Percentiles rank a stretch among this genome's conserved stretches.
phyloP scores from a whole-genome alignment of 53 echinoderm and acorn worm genomes.

The Holothuria leucospilota region DNA sequence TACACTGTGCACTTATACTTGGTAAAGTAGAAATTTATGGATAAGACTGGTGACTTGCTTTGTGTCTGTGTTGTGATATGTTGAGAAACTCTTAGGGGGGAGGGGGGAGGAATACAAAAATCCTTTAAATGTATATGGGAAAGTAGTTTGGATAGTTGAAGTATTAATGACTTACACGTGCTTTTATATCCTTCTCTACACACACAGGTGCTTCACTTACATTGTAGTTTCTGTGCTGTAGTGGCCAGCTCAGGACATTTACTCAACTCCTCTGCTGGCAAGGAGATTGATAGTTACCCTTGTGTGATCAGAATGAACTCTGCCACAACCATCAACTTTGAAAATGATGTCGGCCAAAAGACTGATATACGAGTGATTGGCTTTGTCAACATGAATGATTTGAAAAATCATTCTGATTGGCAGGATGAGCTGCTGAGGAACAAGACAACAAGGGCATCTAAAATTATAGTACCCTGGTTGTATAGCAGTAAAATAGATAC shows the following conservation, averaged over 20 bases:
- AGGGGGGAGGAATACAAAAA: too few species aligned
- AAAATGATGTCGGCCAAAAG: constrained; percentile 59
- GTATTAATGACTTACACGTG: background rate
- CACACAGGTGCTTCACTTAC: constrained; percentile 55
- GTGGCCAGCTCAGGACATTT: constrained; percentile 68
- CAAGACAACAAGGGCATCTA: constrained; percentile 25
- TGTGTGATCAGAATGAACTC: constrained; percentile 74
- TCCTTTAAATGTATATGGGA: too few species aligned
- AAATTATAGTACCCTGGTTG: constrained; percentile 73
- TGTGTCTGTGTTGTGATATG: too few species aligned
- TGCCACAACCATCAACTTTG: constrained; percentile 53
- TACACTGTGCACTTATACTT: too few species aligned
- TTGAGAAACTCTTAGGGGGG: too few species aligned
- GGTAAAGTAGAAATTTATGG: too few species aligned
- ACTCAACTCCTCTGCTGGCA: constrained; percentile 61
- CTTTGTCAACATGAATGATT: constrained; percentile 42
- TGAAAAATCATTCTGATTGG: constrained; percentile 37
- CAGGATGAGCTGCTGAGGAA: constrained; percentile 39
- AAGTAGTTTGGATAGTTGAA: background rate
- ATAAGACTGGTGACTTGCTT: too few species aligned
- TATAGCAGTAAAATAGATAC: constrained; percentile 58
- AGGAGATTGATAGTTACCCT: constrained; percentile 50
- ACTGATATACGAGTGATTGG: constrained; percentile 61
- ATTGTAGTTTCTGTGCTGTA: constrained; percentile 66
- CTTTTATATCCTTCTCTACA: background rate